These are phyloP conservation scores for Rhynchotus rufescens DNA, from an alignment of 2,797 vertebrate genomes.

Conservation along the genomic window DNA sequence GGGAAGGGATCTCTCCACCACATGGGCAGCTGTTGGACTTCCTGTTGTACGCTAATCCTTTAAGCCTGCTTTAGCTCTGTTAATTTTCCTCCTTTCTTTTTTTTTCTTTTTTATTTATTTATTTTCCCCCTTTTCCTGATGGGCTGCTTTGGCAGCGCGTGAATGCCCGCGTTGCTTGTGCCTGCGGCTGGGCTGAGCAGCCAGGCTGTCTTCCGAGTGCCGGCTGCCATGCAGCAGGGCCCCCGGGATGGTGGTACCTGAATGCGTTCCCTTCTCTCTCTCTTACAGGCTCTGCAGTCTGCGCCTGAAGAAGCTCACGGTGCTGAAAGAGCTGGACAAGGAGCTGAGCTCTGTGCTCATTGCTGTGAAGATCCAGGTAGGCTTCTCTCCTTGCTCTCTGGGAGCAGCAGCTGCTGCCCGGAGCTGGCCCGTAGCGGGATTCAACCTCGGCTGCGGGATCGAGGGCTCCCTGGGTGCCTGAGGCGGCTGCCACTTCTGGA, in stretches of 20 bases:
- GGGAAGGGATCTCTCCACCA: slow-evolving; percentile 63
- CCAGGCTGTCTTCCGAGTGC: slow-evolving; percentile 21
- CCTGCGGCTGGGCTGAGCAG: neutral
- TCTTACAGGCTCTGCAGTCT: slow-evolving; percentile 90
- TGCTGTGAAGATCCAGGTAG: slow-evolving; percentile 93
- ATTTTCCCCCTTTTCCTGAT: neutral
- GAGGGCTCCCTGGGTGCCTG: neutral
- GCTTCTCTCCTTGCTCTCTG: neutral
- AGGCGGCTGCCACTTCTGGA: neutral
- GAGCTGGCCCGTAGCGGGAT: neutral
- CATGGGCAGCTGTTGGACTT: slow-evolving; percentile 67
- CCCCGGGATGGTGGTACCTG: slow-evolving; percentile 76
- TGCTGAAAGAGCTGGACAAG: slow-evolving; percentile 94
- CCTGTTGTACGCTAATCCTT: slow-evolving; percentile 73
- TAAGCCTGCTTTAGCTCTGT: slow-evolving; percentile 76
- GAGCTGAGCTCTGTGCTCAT: slow-evolving; percentile 93
- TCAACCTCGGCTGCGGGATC: neutral
- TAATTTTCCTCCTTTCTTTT: slow-evolving; percentile 67
- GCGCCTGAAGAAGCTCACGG: slow-evolving; percentile 92
- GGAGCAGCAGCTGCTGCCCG: neutral
- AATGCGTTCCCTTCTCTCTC: slow-evolving; percentile 75
- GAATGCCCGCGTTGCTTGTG: slow-evolving; percentile 37
- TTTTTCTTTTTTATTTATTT: neutral
- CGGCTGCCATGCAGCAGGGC: slow-evolving; percentile 62
- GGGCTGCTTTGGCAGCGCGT: neutral